phyloP scores from a whole-genome alignment of 2,113 vertebrate species.

The Myrmecophaga tridactyla region DNA sequence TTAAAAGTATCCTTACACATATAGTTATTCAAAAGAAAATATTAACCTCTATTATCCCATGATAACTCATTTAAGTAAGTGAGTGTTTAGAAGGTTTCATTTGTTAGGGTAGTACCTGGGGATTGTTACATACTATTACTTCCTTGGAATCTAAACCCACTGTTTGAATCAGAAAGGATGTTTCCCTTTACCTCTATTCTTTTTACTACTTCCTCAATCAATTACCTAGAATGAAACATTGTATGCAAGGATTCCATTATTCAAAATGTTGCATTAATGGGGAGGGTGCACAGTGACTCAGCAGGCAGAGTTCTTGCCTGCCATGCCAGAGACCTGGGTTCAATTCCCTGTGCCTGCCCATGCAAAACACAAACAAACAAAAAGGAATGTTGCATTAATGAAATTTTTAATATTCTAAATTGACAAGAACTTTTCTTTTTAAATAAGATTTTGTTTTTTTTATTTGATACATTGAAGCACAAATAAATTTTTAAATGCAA shows the following conservation, averaged over 20 bases:
- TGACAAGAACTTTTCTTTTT: not conserved
- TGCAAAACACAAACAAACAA: too few species aligned
- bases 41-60: fast-evolving
- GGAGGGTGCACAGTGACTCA: too few species aligned
- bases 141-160: not conserved
- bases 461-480: not conserved
- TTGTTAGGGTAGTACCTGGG: not conserved
- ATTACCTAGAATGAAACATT: not conserved
- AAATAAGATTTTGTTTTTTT: not conserved
- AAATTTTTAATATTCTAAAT: not conserved
- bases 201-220: not conserved
- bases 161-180: not conserved
- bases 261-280: not conserved
- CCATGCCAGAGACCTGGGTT: too few species aligned
- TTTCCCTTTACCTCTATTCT: too few species aligned
- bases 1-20: not conserved
- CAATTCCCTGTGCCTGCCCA: too few species aligned
- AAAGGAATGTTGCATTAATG: too few species aligned
- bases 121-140: not conserved
- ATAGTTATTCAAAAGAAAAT: not conserved
- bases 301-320: too few species aligned
- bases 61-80: too few species aligned
- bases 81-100: not conserved
- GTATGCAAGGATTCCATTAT: not conserved
- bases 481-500: not conserved